Conservation (phyloP, 2,113 vertebrate genomes). For the Pachyramphus minor region DNA sequence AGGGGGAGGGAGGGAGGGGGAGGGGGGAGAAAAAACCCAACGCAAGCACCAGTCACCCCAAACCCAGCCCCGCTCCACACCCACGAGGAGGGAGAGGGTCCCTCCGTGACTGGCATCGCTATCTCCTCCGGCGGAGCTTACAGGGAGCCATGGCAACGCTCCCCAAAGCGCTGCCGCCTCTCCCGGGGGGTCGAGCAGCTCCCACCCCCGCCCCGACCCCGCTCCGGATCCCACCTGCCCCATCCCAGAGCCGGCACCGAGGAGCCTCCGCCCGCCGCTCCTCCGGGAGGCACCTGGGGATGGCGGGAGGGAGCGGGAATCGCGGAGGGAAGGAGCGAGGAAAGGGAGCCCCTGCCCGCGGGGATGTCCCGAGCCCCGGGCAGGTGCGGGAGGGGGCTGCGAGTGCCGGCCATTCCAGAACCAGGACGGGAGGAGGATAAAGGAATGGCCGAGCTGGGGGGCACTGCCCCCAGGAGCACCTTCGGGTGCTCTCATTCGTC, state of each 20-base stretch:
- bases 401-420: neutral
- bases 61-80: neutral
- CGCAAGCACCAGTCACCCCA: neutral
- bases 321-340: neutral
- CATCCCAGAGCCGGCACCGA: neutral
- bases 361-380: neutral
- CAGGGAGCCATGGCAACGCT: constrained; percentile 72
- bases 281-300: neutral
- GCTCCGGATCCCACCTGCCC: neutral
- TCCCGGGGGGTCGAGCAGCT: neutral
- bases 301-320: neutral
- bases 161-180: neutral
- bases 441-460: no score
- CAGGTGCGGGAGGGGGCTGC: neutral
- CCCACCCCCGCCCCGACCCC: neutral
- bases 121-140: constrained; percentile 59
- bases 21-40: neutral
- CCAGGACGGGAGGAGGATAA: rapidly evolving
- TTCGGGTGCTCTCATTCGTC: neutral
- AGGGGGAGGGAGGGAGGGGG: no score
- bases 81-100: constrained; percentile 45
- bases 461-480: neutral
- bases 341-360: neutral
- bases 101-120: constrained; percentile 70
- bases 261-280: neutral